These are phyloP conservation scores for Cherax destructor DNA, from an alignment of 1,140 invertebrate genomes.

Conservation along the genomic window DNA sequence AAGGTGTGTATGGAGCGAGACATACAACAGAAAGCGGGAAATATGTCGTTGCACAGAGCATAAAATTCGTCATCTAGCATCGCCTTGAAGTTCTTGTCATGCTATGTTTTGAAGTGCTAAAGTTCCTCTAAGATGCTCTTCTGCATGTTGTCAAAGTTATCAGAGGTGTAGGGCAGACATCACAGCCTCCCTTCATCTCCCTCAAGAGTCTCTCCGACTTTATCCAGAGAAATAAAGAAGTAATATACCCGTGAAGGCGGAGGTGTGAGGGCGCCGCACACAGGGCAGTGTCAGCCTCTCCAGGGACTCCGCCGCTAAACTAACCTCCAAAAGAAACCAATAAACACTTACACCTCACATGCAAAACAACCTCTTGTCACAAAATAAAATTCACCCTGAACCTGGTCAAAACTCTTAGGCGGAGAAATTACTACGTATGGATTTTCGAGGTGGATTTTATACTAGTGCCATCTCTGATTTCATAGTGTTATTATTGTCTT, in stretches of 20 bases:
- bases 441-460: background rate
- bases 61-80: slow-evolving; percentile 32
- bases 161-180: background rate
- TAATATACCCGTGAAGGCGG: background rate
- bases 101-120: slow-evolving; percentile 36
- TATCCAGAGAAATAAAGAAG: background rate
- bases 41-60: background rate
- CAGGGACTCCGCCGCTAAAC: background rate
- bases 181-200: background rate
- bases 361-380: no score
- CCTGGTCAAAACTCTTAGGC: no score
- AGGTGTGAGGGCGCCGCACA: background rate
- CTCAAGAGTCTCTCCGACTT: background rate
- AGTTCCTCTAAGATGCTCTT: slow-evolving; percentile 5
- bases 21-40: background rate
- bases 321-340: background rate
- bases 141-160: background rate
- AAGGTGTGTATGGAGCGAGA: background rate
- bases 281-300: slow-evolving; percentile 4
- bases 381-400: no score
- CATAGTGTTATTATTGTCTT: no score
- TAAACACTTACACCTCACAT: background rate
- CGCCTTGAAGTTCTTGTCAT: slow-evolving; percentile 11
- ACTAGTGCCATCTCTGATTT: no score
- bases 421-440: background rate